Evolutionary conservation across 2,113 vertebrate species (phyloP).

Genomic region (Nymphicus hollandicus): DNA sequence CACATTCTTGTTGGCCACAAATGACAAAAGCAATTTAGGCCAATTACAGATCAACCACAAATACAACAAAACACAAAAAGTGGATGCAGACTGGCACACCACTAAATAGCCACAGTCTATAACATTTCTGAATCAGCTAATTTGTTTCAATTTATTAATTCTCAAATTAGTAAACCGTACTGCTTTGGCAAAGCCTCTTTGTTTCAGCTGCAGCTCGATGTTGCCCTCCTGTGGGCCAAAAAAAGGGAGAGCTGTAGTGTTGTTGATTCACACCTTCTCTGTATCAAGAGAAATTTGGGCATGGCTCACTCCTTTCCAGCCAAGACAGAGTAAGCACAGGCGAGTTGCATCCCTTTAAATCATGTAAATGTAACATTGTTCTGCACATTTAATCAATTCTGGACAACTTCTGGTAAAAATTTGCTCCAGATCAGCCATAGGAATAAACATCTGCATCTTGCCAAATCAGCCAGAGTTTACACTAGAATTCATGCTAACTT

Average conservation of each 20-base stretch:
- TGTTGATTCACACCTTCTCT: neutral
- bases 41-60: conserved; percentile 46
- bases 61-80: conserved; percentile 9
- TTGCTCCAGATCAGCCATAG: neutral
- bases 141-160: conserved; percentile 59
- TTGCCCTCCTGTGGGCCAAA: conserved; percentile 75
- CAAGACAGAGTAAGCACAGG: neutral
- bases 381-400: neutral
- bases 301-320: neutral
- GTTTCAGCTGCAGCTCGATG: conserved; percentile 67
- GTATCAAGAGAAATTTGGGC: neutral
- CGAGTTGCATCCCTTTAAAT: neutral
- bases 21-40: conserved; percentile 10
- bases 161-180: conserved; percentile 46
- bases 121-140: conserved; percentile 39
- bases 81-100: neutral
- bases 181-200: neutral
- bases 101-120: conserved; percentile 24
- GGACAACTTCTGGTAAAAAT: neutral
- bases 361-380: neutral
- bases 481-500: neutral
- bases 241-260: neutral
- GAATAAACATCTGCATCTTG: neutral
- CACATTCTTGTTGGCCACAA: neutral
- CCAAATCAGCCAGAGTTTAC: neutral